Evolutionary conservation across 1,140 invertebrate genomes (phyloP), one percentile per base, ranked within the genome.

Genomic region (Bombus vancouverensis): DNA sequence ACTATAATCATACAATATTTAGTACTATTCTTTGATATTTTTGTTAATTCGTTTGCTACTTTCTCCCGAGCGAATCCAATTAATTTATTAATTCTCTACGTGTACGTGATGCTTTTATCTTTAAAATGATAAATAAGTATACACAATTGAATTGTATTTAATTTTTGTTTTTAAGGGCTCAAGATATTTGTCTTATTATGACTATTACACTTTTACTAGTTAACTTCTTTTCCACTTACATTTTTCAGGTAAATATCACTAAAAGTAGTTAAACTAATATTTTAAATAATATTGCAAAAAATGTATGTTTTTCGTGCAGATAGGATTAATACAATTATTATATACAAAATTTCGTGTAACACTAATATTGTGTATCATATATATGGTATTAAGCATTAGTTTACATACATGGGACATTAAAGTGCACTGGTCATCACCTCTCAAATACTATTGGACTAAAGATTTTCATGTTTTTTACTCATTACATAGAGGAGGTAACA

Each of bases 171-270:
- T 95, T 87, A 87, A 97, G 97, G 79, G 95, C 96, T 87, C 97
- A 97, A 94, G 97, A 97, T 92, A 95, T 97, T 71, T 97, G 96
- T 89, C 94, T 97, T 6, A 96, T 97, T 62, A 93, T 97, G 47
- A 96, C 97, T 12, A 94, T 97, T 73, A 96, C 96, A 1, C 93
- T 96, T 62, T 95, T 97, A 77, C 92, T 97, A 32, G 95, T 97
- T 81, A 96, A 96, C 77, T 96, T 97, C 81, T 97, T 97, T 91
- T 96, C 97, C 9, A 97, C 97, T 13, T 97, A 97, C 91, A 95
- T 97, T 86, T 97, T 97, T 94, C 97, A 97, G 95, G 97, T 97
- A 95, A 96, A 91, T 92, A 62, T 83, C 32, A 18, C 62, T 81
- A 62, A 85, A 74, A 74, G 42, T 86, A 18, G 53, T 68, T 15